Conservation (phyloP, 2,888 invertebrate genomes). For the Caenorhabditis sulstoni region DNA sequence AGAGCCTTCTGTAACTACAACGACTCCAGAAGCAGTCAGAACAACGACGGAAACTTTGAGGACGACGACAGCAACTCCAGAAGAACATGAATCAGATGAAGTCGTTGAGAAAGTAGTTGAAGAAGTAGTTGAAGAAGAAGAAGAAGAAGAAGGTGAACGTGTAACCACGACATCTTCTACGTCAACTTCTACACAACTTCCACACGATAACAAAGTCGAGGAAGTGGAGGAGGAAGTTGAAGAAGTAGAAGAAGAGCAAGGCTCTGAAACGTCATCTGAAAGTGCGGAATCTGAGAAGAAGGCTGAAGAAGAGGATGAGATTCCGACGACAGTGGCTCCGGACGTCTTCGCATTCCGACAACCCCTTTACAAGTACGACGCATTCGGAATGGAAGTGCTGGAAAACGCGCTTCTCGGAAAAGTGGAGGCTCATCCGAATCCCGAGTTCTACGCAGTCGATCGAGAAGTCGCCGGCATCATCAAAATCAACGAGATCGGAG, state of each 20-base stretch:
- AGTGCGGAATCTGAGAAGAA: neutral
- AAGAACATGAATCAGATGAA: neutral
- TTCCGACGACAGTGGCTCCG: conserved; percentile 1
- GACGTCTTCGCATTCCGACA: conserved; percentile 56
- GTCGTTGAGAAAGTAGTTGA: conserved; percentile 15
- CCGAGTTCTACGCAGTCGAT: conserved; percentile 65
- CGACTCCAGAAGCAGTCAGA: neutral
- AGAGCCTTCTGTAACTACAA: conserved; percentile 4
- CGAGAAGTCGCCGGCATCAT: conserved; percentile 59
- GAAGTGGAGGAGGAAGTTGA: neutral
- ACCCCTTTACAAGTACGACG: conserved; percentile 57
- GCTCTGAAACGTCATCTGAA: neutral
- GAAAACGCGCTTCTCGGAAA: conserved; percentile 61
- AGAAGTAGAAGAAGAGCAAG: conserved; percentile 1
- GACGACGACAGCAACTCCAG: neutral
- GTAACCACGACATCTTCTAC: neutral
- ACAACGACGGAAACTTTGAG: neutral
- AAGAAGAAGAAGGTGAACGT: conserved; percentile 22
- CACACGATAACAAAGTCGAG: neutral
- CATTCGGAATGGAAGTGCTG: conserved; percentile 55
- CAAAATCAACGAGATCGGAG: conserved; percentile 64
- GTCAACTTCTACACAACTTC: neutral
- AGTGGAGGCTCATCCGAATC: conserved; percentile 62
- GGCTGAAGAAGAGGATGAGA: neutral
- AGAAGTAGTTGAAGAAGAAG: conserved; percentile 22